Evolutionary conservation across 2,888 invertebrate species (phyloP), one percentile per base, ranked within the genome.

Genomic region (Tortricodes alternella): DNA sequence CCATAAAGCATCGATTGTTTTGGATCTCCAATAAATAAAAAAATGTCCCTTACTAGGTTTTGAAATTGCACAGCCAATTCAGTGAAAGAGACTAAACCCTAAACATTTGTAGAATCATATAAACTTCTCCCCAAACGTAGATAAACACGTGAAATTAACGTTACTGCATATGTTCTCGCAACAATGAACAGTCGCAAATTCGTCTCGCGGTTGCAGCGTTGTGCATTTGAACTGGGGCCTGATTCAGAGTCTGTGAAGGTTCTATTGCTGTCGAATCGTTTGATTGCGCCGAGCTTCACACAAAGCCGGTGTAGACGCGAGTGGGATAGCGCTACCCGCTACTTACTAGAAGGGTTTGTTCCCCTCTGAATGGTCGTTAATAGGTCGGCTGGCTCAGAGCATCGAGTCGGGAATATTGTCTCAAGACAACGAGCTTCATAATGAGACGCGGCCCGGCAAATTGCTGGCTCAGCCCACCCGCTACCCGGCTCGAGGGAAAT

Each of bases 401-500:
- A 48, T 37, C 55, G 55, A 56, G 51, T 39, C 37, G 43, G 64
- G 65, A 69, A 72, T 69, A 72, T 68, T 73, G 71, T 75, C 65
- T 70, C 67, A 74, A 77, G 73, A 73, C 72, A 77, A 73, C 71
- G 65, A 67, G 67, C 62, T 59, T 66, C 66, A 71, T 82, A 78
- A 83, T 78, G 77, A 81, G 76, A 73, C 72, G 67, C 58, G 67
- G 67, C 65, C 61, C 64, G 63, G 71, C 74, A 75, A 80, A 80
- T 77, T 77, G 76, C 74, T 63, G 68, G 66, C 70, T 68, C 71
- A 69, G 70, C 68, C 65, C 63, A 61, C 64, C 59, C 68, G 50
- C 51, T 44, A 23, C 29, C 61, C 58, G 71, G 67, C 84, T 78
- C 83, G 46, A 58, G 83, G 84, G 80, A 84, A 85, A 85, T 85